Evolutionary conservation across 2,888 invertebrate species (phyloP).

Genomic region (Machimus atricapillus): DNA sequence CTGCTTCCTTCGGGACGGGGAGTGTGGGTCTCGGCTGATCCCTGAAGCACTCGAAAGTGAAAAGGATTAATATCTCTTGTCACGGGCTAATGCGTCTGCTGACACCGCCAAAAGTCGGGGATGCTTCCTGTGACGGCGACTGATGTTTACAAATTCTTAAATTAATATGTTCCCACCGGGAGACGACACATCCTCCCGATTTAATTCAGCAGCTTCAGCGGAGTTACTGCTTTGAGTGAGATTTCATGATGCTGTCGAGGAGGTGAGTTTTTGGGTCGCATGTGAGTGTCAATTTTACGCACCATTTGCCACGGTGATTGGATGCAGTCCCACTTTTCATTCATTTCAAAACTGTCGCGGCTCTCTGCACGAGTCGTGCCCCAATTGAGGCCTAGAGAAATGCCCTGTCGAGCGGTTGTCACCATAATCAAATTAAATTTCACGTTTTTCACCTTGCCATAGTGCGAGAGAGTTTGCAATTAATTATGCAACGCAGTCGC

Average conservation of each 20-base stretch:
- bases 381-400: background rate
- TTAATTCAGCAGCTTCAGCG: background rate
- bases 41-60: background rate
- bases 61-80: conserved; percentile 20
- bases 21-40: background rate
- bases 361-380: background rate
- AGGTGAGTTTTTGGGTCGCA: background rate
- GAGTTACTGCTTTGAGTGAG: background rate
- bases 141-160: conserved; percentile 26
- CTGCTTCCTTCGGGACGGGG: background rate
- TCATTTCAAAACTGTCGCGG: background rate
- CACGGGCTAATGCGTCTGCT: conserved; percentile 10
- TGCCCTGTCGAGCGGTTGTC: background rate
- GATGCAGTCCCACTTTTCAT: background rate
- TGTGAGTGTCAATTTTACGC: background rate
- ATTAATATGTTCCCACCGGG: conserved; percentile 17
- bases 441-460: background rate
- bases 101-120: conserved; percentile 2
- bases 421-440: background rate
- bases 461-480: background rate
- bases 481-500: background rate
- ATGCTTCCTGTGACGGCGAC: background rate
- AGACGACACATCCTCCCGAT: conserved; percentile 2
- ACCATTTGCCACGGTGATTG: background rate
- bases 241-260: background rate